Base-by-base conservation (phyloP, 92 coral and sea anemone genomes). In the Plumapathes pennacea region DNA sequence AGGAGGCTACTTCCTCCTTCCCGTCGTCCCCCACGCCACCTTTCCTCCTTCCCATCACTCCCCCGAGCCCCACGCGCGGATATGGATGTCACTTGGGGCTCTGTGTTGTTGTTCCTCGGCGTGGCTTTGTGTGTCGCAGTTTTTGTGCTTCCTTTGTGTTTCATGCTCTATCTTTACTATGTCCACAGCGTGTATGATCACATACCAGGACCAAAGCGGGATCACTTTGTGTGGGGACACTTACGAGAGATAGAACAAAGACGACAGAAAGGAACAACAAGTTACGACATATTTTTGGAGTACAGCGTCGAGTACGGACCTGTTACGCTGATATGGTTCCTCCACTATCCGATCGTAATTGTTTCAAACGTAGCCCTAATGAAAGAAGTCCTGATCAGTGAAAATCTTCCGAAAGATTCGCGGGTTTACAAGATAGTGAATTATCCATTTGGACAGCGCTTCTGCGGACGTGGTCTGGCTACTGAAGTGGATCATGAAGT, bases 241-340 rank as follows among this genome's bases (percentile, higher is more conserved):
- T 31, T 76, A 9, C 41, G 57, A 39, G 64, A 32, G 17, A 49
- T 80, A 2, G 49, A 80, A 18, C n/a, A n/a, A n/a, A n/a, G n/a
- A n/a, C 50, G 69, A 15, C 51, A 54, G 30, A n/a, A n/a, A n/a
- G n/a, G n/a, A n/a, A n/a, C n/a, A n/a, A n/a, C n/a, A n/a, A n/a
- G n/a, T n/a, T n/a, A n/a, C n/a, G n/a, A n/a, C n/a, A n/a, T n/a
- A n/a, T n/a, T n/a, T n/a, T n/a, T n/a, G n/a, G n/a, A n/a, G n/a
- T n/a, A n/a, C n/a, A n/a, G n/a, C n/a, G n/a, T n/a, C n/a, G 42
- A 73, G 34, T 62, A 85, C 38, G 91, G 97, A 7, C 78, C 85
- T 3, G 92, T 89, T 0, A 43, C 78, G 18, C 43, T 89, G 13
- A 21, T 78, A 10, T 89, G 97, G 97, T 36, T 74, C 20, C 54